Conservation (phyloP, 2,888 invertebrate species). For the Aphodius granarius region DNA sequence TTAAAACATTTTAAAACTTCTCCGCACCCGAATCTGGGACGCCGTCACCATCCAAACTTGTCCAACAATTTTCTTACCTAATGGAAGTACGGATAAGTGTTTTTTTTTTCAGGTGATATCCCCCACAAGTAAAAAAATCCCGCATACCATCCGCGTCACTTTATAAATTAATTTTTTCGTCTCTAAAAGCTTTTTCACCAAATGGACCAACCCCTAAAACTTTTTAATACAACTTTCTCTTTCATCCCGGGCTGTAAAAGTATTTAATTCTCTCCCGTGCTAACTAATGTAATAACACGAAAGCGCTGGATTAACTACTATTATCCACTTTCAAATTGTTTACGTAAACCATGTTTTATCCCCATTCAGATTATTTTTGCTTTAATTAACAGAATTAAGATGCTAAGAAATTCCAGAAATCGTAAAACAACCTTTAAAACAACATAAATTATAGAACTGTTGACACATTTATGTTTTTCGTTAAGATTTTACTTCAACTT, state of each 20-base stretch:
- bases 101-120: background rate
- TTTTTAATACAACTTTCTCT: background rate
- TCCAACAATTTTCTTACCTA: background rate
- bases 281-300: background rate
- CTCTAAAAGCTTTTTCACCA: background rate
- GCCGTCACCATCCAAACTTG: background rate
- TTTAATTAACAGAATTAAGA: too few species aligned
- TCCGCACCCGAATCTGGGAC: background rate
- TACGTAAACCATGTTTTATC: background rate
- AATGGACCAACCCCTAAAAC: background rate
- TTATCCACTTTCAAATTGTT: background rate
- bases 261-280: background rate
- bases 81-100: background rate
- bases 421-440: too few species aligned
- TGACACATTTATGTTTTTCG: too few species aligned
- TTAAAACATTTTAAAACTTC: constrained; percentile 9
- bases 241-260: background rate
- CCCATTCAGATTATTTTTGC: background rate
- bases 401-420: too few species aligned
- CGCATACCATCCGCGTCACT: background rate
- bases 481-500: too few species aligned
- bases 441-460: too few species aligned
- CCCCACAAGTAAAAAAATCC: background rate
- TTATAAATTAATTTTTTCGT: background rate
- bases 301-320: background rate